A percentile compares a stretch with the other conserved stretches of the same genome.
phyloP scores from a whole-genome alignment of 1,140 invertebrate species.

The Macrobrachium rosenbergii region DNA sequence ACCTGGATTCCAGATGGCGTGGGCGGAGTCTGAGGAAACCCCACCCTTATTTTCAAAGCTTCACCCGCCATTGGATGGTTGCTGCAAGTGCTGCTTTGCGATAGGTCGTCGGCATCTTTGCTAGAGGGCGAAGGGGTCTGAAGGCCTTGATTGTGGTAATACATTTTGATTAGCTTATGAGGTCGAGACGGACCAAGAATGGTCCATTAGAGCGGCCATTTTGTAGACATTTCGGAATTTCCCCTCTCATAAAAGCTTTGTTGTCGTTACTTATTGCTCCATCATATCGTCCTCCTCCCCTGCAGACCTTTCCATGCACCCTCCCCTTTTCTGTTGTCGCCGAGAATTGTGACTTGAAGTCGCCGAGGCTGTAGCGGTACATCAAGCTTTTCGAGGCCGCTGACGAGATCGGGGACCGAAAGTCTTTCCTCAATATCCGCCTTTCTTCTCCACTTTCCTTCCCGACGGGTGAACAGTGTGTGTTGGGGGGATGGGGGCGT shows the following conservation, averaged over 20 bases:
- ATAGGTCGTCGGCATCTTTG: constrained; percentile 39
- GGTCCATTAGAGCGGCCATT: constrained; percentile 60
- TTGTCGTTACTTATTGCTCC: constrained; percentile 41
- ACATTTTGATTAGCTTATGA: constrained; percentile 63
- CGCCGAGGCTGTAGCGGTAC: too few relatives aligned
- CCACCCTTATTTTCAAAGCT: constrained; percentile 28
- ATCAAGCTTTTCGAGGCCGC: too few relatives aligned
- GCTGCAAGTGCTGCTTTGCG: neutral
- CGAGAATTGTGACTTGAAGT: neutral
- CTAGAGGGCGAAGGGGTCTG: constrained; percentile 35
- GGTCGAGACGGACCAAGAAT: constrained; percentile 52
- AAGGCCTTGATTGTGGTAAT: constrained; percentile 58
- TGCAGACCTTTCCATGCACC: neutral
- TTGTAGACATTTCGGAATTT: constrained; percentile 61
- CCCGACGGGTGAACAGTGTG: too few relatives aligned
- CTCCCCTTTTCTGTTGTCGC: neutral
- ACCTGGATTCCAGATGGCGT: constrained; percentile 52
- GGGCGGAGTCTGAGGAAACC: constrained; percentile 23
- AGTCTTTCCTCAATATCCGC: too few relatives aligned
- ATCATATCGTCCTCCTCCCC: constrained; percentile 1
- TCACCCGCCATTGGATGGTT: constrained; percentile 21
- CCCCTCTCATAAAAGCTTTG: constrained; percentile 40
- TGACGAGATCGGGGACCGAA: too few relatives aligned
- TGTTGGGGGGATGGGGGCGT: too few relatives aligned
- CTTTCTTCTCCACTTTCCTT: too few relatives aligned